A percentile compares a stretch with the other conserved stretches of the same genome.
phyloP scores from a whole-genome alignment of 2,113 vertebrate species.

The Calypte anna region DNA sequence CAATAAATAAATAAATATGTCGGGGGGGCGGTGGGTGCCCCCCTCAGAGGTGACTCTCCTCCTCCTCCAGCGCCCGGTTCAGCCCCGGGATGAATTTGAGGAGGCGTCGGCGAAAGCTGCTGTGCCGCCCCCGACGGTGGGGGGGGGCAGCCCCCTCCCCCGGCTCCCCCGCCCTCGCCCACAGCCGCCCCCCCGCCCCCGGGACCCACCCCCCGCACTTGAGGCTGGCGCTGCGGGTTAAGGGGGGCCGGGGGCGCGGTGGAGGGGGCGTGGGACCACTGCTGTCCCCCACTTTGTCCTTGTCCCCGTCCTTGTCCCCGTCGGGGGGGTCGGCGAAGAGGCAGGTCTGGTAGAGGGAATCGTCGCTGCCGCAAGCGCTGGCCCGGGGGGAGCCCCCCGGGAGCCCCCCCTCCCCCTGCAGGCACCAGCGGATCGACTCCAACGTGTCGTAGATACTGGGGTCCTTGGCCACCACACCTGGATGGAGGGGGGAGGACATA shows the following conservation, averaged over 20 bases:
- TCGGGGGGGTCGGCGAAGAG: slow-evolving; percentile 72
- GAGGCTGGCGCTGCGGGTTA: slow-evolving; percentile 87
- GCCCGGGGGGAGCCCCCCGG: slow-evolving; percentile 49
- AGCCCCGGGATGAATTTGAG: slow-evolving; percentile 96
- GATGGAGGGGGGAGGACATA: background rate
- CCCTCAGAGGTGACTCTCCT: slow-evolving; percentile 91
- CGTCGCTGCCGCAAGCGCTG: slow-evolving; percentile 79
- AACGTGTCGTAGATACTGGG: slow-evolving; percentile 90
- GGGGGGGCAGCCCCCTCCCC: slow-evolving; percentile 58
- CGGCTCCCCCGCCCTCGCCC: slow-evolving; percentile 68
- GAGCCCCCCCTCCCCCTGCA: slow-evolving; percentile 80
- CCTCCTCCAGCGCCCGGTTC: slow-evolving; percentile 93
- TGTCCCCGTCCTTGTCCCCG: background rate
- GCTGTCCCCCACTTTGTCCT: background rate
- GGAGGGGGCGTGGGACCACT: background rate
- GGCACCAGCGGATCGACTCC: slow-evolving; percentile 86
- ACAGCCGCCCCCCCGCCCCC: slow-evolving; percentile 18
- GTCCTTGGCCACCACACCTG: slow-evolving; percentile 93
- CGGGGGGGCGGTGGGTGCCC: background rate
- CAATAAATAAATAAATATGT: slow-evolving; percentile 69
- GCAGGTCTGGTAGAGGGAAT: slow-evolving; percentile 92
- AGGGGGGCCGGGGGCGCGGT: background rate
- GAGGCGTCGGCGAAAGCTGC: slow-evolving; percentile 88
- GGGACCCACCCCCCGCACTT: slow-evolving; percentile 74
- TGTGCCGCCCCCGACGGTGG: slow-evolving; percentile 86